Conservation (phyloP, 2,113 vertebrate genomes). For the Brachypteracias leptosomus region DNA sequence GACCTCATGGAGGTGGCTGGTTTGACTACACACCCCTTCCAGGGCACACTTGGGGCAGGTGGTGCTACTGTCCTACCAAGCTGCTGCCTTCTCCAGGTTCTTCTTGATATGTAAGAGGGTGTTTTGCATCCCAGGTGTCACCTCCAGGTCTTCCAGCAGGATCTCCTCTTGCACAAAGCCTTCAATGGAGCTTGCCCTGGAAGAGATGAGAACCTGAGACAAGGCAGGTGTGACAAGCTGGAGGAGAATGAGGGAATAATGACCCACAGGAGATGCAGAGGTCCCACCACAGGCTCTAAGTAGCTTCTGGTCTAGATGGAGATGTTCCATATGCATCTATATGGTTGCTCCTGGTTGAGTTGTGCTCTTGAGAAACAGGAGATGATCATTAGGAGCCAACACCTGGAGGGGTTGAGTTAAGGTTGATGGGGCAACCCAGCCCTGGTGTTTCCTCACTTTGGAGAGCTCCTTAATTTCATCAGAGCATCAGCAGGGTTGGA, state of each 20-base stretch:
- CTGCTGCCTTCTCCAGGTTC: background rate
- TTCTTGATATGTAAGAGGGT: background rate
- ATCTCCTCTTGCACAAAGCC: background rate
- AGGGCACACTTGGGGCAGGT: background rate
- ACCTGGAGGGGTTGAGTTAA: slow-evolving; percentile 31
- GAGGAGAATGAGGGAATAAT: background rate
- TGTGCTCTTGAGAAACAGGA: background rate
- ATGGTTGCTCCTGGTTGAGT: background rate
- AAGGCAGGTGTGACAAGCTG: background rate
- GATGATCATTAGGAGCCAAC: background rate
- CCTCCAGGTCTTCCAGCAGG: background rate
- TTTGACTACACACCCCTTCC: background rate
- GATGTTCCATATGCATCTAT: background rate
- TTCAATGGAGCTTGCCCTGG: background rate
- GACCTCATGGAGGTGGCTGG: background rate
- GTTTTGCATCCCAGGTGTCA: background rate
- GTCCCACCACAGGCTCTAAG: background rate
- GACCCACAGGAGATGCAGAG: background rate
- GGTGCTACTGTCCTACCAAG: background rate
- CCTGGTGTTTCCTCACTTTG: background rate
- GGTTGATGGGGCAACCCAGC: slow-evolving; percentile 26
- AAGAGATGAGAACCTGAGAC: background rate
- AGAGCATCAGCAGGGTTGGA: too few species aligned
- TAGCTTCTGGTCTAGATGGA: background rate
- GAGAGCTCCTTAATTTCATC: too few species aligned